These are phyloP conservation scores for Saccostrea echinata DNA, from an alignment of 1,140 invertebrate genomes.

Conservation along the genomic window DNA sequence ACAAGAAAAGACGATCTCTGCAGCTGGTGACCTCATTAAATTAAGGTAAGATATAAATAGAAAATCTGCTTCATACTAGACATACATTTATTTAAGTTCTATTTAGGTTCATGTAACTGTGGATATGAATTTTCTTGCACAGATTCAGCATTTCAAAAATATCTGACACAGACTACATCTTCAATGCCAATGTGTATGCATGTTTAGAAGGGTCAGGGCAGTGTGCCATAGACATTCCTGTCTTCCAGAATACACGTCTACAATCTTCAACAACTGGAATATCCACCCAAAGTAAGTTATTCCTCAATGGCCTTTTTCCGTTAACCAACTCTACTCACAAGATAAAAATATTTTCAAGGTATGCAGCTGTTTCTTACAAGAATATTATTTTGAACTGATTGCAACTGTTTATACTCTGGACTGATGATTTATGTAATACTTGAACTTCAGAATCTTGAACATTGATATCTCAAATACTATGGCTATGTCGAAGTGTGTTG, in stretches of 20 bases:
- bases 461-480: too few relatives aligned
- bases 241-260: conserved; percentile 8
- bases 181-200: conserved; percentile 4
- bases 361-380: too few relatives aligned
- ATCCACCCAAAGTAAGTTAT: background rate
- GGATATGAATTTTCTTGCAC: background rate
- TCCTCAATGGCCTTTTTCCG: background rate
- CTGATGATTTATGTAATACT: too few relatives aligned
- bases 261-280: background rate
- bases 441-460: too few relatives aligned
- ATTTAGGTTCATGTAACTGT: too few relatives aligned
- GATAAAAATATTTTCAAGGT: too few relatives aligned
- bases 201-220: background rate
- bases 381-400: too few relatives aligned
- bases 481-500: too few relatives aligned
- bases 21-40: conserved; percentile 9
- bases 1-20: conserved; percentile 23
- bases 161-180: background rate
- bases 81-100: too few relatives aligned
- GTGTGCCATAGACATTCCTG: conserved; percentile 13
- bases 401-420: too few relatives aligned
- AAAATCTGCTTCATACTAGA: too few relatives aligned
- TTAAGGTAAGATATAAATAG: background rate
- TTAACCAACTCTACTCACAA: too few relatives aligned
- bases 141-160: background rate